Base-by-base conservation (phyloP, 2,797 vertebrate genomes). In the Spea hammondii region DNA sequence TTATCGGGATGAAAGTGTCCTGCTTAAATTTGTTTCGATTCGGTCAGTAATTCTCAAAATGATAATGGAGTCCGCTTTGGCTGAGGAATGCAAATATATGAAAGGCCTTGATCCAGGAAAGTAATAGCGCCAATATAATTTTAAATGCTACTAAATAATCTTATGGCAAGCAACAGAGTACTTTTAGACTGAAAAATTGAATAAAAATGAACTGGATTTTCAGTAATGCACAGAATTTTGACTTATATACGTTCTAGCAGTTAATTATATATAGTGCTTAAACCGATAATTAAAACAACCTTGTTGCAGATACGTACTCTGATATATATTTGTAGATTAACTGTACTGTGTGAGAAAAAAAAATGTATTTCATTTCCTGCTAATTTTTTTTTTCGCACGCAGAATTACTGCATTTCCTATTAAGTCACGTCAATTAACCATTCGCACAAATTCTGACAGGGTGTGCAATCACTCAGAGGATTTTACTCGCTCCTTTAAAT, bases 141-240 rank as follows among this genome's bases (percentile, higher is more conserved):
- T 82, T 88, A 85, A 84, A 88, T 87, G 86, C 85, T 86, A 84
- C 84, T 85, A 89, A 89, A 90, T 87, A 86, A 86, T 83, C 85
- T 74, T 65, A 85, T 74, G 67, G 64, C 79, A 88, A 83, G 85
- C 82, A 86, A 88, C 82, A 87, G 83, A 87, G 79, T 80, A 85
- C 84, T 85, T 77, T 76, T 84, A 67, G 80, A 67, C 74, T 83
- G 77, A 85, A 83, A 90, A 86, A 85, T 69, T 62, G 74, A 84
- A 85, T 83, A 86, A 86, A 86, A 89, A 90, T 84, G 79, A 87
- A 88, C 79, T 83, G 77, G 71, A 84, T 84, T 86, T 89, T 84
- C 65, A 87, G 84, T 82, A 86, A 86, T 64, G 73, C 8, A 49
- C 82, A 48, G 64, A 84, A 79, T 80, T 85, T 84, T 83, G 81